Conservation (phyloP, 2,797 vertebrate genomes). For the Acropternis orthonyx region DNA sequence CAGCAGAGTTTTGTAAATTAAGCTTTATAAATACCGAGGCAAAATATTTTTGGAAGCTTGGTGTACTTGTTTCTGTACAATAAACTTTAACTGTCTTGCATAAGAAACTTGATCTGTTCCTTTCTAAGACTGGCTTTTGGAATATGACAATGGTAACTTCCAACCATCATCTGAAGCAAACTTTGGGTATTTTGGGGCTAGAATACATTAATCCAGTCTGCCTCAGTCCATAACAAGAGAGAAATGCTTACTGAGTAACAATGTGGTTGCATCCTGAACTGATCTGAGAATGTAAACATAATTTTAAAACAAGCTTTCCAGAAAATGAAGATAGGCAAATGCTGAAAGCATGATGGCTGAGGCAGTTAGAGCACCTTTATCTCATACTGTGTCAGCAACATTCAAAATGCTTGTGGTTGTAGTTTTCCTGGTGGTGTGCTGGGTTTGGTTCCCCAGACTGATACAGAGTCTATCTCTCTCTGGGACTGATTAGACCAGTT, state of each 20-base stretch:
- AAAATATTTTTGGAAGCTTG: constrained; percentile 46
- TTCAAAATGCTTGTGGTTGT: neutral
- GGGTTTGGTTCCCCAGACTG: neutral
- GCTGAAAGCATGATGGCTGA: neutral
- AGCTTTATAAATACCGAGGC: neutral
- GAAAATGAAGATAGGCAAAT: neutral
- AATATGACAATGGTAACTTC: neutral
- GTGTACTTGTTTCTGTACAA: constrained; percentile 47
- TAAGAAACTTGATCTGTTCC: neutral
- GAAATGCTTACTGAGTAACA: neutral
- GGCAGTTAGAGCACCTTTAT: neutral
- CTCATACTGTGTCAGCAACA: neutral
- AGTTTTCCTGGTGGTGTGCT: neutral
- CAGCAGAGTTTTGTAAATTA: constrained; percentile 32
- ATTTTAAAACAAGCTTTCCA: neutral
- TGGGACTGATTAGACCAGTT: neutral
- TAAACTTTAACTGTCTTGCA: constrained; percentile 49
- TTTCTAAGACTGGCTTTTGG: neutral
- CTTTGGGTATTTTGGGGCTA: neutral
- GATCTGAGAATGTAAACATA: neutral
- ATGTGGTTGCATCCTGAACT: rapidly evolving
- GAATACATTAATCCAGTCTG: neutral
- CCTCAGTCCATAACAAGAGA: neutral
- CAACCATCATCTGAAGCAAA: neutral
- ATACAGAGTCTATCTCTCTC: too few species aligned